A percentile compares a stretch with the other conserved stretches of the same genome.
These are phyloP conservation scores for Drosophila arizonae DNA, from an alignment of 1,140 invertebrate genomes.

Conservation along the genomic window DNA sequence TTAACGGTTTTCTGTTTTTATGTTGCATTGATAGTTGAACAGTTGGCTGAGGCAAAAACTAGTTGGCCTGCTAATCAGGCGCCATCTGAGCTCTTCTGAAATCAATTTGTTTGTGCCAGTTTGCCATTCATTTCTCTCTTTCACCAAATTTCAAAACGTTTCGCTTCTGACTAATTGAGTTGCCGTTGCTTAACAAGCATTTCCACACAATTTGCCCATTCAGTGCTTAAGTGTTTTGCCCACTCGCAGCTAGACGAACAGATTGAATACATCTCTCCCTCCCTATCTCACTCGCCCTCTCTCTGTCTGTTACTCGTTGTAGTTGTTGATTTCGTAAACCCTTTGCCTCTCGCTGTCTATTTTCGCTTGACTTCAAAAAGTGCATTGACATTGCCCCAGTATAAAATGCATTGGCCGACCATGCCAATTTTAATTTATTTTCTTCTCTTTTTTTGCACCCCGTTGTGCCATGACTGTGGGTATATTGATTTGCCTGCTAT, in stretches of 20 bases:
- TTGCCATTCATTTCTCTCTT: neutral
- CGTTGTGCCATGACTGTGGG: neutral
- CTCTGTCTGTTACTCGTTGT: neutral
- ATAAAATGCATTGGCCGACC: constrained; percentile 71
- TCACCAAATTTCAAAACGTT: constrained; percentile 5
- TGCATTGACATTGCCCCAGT: constrained; percentile 74
- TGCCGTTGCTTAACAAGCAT: constrained; percentile 21
- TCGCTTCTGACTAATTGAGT: constrained; percentile 33
- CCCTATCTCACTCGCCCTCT: neutral
- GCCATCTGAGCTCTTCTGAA: neutral
- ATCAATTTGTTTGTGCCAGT: neutral
- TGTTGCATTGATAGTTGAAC: neutral
- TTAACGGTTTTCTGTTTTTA: neutral
- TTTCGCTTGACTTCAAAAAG: constrained; percentile 59
- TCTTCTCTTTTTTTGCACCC: constrained; percentile 23
- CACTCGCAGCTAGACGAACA: constrained; percentile 10
- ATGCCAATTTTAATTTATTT: constrained; percentile 70
- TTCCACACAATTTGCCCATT: constrained; percentile 37
- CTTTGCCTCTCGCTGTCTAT: constrained; percentile 10
- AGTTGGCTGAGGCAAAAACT: neutral
- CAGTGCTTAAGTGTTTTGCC: constrained; percentile 23
- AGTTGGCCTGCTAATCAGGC: neutral
- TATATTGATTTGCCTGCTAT: neutral
- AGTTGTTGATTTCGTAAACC: neutral
- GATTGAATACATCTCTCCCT: constrained; percentile 25